Evolutionary conservation across 2,888 invertebrate species (phyloP).

Genomic region (Hypomecis punctinalis): DNA sequence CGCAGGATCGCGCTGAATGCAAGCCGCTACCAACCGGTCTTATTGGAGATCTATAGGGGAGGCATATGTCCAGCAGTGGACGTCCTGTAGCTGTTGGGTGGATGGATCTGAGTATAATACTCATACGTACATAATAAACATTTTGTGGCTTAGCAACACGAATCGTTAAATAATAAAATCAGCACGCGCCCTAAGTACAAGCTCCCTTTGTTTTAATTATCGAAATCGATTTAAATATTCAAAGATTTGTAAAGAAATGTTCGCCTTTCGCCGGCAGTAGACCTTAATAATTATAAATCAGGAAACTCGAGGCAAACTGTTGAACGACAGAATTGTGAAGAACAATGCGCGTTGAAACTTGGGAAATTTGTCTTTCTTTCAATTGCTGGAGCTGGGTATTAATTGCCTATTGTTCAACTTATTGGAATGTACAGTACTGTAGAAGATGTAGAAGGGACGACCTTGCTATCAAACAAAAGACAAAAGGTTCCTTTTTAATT

Average conservation of each 20-base stretch:
- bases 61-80: no score
- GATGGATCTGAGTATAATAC: no score
- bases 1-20: no score
- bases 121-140: no score
- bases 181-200: no score
- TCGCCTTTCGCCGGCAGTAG: conserved; percentile 7
- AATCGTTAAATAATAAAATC: no score
- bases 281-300: conserved; percentile 17
- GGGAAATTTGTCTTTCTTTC: conserved; percentile 32
- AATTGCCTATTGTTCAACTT: conserved; percentile 36
- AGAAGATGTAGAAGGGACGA: conserved; percentile 1
- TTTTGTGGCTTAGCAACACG: no score
- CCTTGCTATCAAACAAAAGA: neutral
- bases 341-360: conserved; percentile 27
- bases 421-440: conserved; percentile 12
- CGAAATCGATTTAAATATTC: conserved; percentile 8
- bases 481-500: neutral
- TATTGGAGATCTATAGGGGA: no score
- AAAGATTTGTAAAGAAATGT: conserved; percentile 23
- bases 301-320: conserved; percentile 18
- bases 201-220: no score
- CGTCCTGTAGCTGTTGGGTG: no score
- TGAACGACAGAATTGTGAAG: conserved; percentile 18
- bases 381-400: conserved; percentile 22
- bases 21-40: no score